Percentiles rank a stretch among this genome's conserved stretches.
Evolutionary conservation across 2,797 vertebrate genomes (phyloP).

Genomic region (Kryptopterus vitreolus): DNA sequence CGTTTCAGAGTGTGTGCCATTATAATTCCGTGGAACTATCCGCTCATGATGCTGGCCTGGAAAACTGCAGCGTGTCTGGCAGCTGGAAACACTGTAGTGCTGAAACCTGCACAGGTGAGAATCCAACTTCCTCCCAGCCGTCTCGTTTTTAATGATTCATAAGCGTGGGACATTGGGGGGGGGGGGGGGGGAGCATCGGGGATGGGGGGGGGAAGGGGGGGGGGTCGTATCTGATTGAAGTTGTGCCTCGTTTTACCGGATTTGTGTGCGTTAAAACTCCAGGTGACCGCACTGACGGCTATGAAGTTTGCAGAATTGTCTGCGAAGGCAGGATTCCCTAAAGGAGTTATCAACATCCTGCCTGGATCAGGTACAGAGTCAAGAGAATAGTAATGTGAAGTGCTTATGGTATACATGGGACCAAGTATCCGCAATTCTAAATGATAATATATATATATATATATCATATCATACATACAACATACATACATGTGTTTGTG

Average conservation of each 20-base stretch:
- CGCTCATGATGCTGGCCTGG: conserved; percentile 89
- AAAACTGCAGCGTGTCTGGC: conserved; percentile 83
- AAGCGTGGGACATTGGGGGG: too few relatives aligned
- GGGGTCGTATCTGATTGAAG: neutral
- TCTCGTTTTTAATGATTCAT: too few relatives aligned
- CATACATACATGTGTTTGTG: too few relatives aligned
- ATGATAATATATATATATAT: too few relatives aligned
- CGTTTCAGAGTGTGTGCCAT: conserved; percentile 84
- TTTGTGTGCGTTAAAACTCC: conserved; percentile 20
- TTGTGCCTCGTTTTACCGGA: neutral
- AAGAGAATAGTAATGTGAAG: neutral
- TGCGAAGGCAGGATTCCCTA: conserved; percentile 80
- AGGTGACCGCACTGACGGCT: conserved; percentile 87
- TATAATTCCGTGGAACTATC: conserved; percentile 88
- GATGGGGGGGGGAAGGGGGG: too few relatives aligned
- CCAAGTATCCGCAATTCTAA: too few relatives aligned
- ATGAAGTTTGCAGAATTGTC: conserved; percentile 86
- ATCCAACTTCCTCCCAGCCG: too few relatives aligned
- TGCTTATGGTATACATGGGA: too few relatives aligned
- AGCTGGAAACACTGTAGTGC: conserved; percentile 85
- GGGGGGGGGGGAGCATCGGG: too few relatives aligned
- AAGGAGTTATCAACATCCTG: conserved; percentile 84
- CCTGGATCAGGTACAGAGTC: conserved; percentile 78
- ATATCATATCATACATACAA: too few relatives aligned
- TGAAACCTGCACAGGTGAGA: conserved; percentile 85